A percentile compares a stretch with the other conserved stretches of the same genome.
These are phyloP conservation scores for Lates japonicus DNA, from an alignment of 2,797 vertebrate species.

Conservation along the genomic window DNA sequence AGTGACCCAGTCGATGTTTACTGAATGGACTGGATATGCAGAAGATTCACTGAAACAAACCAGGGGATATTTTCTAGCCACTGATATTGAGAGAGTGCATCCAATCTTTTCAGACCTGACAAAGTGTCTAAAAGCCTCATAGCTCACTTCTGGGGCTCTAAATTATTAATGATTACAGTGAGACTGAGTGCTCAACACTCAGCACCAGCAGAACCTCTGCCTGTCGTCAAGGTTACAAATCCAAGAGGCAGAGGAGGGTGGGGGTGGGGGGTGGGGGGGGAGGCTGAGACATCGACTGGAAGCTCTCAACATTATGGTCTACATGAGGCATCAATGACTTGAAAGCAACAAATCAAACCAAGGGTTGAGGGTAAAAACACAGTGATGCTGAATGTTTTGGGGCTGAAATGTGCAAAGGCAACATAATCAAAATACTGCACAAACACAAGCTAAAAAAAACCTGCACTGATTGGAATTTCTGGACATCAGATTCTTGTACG, in stretches of 20 bases:
- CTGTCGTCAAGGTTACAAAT: conserved; percentile 90
- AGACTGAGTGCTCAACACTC: conserved; percentile 82
- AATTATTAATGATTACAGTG: conserved; percentile 88
- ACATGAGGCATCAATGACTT: conserved; percentile 81
- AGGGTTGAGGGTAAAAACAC: conserved; percentile 73
- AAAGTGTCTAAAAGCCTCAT: conserved; percentile 83
- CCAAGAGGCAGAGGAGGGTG: conserved; percentile 68
- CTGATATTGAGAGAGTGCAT: conserved; percentile 68
- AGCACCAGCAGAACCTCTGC: conserved; percentile 82
- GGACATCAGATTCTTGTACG: conserved; percentile 3
- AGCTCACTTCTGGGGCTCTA: conserved; percentile 84
- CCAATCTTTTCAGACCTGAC: conserved; percentile 78
- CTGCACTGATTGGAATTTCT: conserved; percentile 33
- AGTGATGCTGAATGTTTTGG: conserved; percentile 80
- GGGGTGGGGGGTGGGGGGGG: conserved; percentile 17
- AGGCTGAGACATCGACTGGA: conserved; percentile 59
- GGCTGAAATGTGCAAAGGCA: conserved; percentile 77
- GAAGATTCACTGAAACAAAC: conserved; percentile 53
- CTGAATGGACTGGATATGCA: conserved; percentile 32
- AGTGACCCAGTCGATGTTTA: conserved; percentile 17
- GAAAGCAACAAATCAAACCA: conserved; percentile 76
- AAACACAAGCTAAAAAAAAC: conserved; percentile 61
- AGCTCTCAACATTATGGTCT: conserved; percentile 71
- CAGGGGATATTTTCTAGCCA: conserved; percentile 46
- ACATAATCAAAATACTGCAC: conserved; percentile 72